phyloP scores from a whole-genome alignment of 1,140 invertebrate species.

The Atta cephalotes region DNA sequence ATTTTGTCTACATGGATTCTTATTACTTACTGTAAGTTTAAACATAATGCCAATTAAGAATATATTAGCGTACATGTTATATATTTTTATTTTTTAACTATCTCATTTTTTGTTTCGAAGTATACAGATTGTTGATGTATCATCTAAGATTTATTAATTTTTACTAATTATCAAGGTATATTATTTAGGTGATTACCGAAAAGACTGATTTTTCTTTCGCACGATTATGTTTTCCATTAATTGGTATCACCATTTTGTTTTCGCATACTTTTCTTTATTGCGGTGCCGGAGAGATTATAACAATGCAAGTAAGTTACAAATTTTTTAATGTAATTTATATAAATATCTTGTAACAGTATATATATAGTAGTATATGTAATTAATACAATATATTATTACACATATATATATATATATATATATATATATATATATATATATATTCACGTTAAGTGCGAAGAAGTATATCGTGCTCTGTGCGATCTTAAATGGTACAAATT shows the following conservation, averaged over 20 bases:
- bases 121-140: not conserved
- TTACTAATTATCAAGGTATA: conserved; percentile 29
- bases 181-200: conserved; percentile 39
- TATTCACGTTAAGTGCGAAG: conserved; percentile 10
- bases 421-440: no score
- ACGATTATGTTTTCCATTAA: conserved; percentile 31
- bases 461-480: conserved; percentile 31
- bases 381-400: not conserved
- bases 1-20: conserved; percentile 43
- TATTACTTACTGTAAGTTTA: conserved; percentile 53
- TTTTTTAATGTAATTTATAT: not conserved
- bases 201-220: not conserved
- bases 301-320: conserved; percentile 15
- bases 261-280: conserved; percentile 38
- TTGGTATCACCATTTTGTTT: conserved; percentile 38
- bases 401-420: no score
- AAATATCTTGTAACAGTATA: not conserved
- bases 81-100: not conserved
- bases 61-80: not conserved
- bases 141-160: conserved; percentile 1
- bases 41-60: not conserved
- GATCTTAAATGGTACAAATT: conserved; percentile 47
- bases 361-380: not conserved
- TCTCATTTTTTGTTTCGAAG: not conserved
- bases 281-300: conserved; percentile 23